Evolutionary conservation across 2,888 invertebrate genomes (phyloP), one percentile per base, ranked within the genome.

Genomic region (Callosobruchus maculatus): DNA sequence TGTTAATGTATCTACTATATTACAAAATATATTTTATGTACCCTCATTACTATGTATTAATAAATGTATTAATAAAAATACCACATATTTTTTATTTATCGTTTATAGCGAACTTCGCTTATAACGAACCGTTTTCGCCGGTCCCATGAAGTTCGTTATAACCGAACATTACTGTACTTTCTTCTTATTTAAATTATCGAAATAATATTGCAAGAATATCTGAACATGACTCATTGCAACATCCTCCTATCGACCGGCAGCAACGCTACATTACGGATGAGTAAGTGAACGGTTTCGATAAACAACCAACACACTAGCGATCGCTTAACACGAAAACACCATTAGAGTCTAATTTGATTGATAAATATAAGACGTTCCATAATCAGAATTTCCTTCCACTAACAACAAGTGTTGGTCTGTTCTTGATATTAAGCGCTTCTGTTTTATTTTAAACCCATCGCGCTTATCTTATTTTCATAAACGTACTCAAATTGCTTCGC

Each of bases 391-490:
- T 77, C 75, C 75, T 76, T 77, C 78, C 74, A 72, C 73, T 71
- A 73, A 70, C 72, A 77, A 78, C 78, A 80, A 80, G 79, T 80
- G 80, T 80, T 79, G 78, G 78, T 80, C 78, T 78, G 78, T 78
- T 77, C 77, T 78, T 73, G 74, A 77, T 76, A 77, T 74, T 68
- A 67, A 72, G 76, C 72, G 78, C 78, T 80, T 80, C 80, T 80
- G 80, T 80, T 80, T 80, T 78, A 78, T 80, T 80, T 80, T 79
- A 79, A 68, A 78, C 77, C 74, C 68, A 68, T 21, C 66, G 72
- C 71, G 73, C 77, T 78, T 77, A 77, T 77, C 77, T 77, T 74
- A 76, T 26, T 26, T 49, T 49, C 49, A 49, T 49, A 49, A 49
- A 18, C 49, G 49, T 49, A 49, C 49, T 5, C 49, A 49, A 49